Base-by-base conservation (phyloP, 2,888 invertebrate species). In the Trichacis sp. region DNA sequence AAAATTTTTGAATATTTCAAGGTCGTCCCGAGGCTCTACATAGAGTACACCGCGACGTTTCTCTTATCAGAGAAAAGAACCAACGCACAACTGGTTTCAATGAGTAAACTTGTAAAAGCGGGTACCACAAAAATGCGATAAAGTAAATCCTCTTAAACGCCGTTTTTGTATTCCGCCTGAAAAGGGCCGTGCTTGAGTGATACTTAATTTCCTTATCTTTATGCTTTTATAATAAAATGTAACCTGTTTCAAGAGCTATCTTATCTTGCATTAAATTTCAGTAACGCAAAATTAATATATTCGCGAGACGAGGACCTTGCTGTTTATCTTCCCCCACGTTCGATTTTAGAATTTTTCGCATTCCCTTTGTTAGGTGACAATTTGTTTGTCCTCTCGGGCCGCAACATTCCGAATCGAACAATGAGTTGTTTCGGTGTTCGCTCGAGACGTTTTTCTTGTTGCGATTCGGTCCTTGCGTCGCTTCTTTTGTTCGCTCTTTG, bases 381-480 rank as follows among this genome's bases (percentile, higher is more conserved):
- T 33, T 33, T n/a, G 24, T 24, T 24, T 24, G 8, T 24, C 8
- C 8, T 3, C 8, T 24, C 24, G 24, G 8, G 8, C 8, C 24
- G 24, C 8, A 24, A 24, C 8, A 24, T 5, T 24, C 1, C 54
- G n/a, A 17, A 42, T 42, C 15, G 2, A 20, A 55, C 58, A 64
- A 51, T 49, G 20, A 19, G 38, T 20, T 11, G 11, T 63, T 42
- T 42, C 14, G 15, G 42, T 8, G n/a, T n/a, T 11, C n/a, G 33
- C n/a, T 24, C 24, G 24, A 24, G 24, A 8, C 24, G 24, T 24
- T 24, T 24, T 8, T 24, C 8, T 24, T 24, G 24, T 33, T 47
- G 47, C 50, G 18, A 30, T 45, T 47, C 36, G 8, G 55, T 47
- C 54, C 62, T 57, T 40, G 40, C 56, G 52, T 47, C 56, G 20